Evolutionary conservation across 2,113 vertebrate genomes (phyloP).

Genomic region (Apistogramma diplotaenia): DNA sequence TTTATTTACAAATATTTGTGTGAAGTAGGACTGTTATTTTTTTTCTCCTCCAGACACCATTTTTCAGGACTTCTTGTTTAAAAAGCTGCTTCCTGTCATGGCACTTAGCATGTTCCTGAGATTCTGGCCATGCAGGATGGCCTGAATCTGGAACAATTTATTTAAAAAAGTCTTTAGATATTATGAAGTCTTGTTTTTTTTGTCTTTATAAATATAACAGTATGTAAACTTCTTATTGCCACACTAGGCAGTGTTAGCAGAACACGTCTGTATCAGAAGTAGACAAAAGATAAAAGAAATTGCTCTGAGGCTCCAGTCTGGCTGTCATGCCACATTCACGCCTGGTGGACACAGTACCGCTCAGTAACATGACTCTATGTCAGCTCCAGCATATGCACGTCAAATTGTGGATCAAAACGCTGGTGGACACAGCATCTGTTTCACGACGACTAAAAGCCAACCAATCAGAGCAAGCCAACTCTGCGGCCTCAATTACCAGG

Average conservation of each 20-base stretch:
- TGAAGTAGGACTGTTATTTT: background rate
- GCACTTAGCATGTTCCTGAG: accelerated
- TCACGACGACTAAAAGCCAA: slow-evolving; percentile 29
- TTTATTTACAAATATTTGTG: background rate
- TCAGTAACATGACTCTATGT: slow-evolving; percentile 43
- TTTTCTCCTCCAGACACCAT: background rate
- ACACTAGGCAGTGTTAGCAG: background rate
- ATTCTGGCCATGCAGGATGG: background rate
- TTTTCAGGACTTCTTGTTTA: background rate
- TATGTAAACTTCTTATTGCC: background rate
- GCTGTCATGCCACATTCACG: slow-evolving; percentile 48
- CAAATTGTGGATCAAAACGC: slow-evolving; percentile 25
- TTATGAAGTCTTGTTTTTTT: background rate
- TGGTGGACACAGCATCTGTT: slow-evolving; percentile 45
- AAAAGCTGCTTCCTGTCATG: background rate
- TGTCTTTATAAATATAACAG: background rate
- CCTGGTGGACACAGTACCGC: slow-evolving; percentile 9
- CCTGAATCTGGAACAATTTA: background rate
- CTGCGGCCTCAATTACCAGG: slow-evolving; percentile 53
- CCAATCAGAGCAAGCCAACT: slow-evolving; percentile 38
- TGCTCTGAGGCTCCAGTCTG: slow-evolving; percentile 46
- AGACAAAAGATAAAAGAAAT: slow-evolving; percentile 4
- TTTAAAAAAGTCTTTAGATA: background rate
- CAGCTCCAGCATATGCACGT: slow-evolving; percentile 44
- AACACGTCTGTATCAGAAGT: slow-evolving; percentile 7